Conservation (phyloP, 2,888 invertebrate species). For the Ophraella communa region DNA sequence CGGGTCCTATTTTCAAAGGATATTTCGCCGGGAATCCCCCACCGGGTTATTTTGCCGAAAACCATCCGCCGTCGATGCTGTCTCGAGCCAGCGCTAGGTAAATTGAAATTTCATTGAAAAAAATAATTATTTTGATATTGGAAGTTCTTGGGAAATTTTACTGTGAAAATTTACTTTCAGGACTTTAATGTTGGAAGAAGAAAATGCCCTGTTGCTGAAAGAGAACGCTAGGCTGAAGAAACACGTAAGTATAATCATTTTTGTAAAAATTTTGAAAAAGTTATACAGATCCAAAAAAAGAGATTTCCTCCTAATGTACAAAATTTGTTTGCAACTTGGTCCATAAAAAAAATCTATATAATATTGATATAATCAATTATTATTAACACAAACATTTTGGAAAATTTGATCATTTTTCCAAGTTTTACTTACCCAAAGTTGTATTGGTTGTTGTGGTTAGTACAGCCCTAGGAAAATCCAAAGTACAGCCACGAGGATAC, state of each 20-base stretch:
- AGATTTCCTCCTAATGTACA: no score
- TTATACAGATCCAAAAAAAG: no score
- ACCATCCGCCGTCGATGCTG: constrained; percentile 54
- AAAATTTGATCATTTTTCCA: no score
- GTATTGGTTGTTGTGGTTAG: no score
- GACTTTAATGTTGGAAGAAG: constrained; percentile 68
- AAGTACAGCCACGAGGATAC: no score
- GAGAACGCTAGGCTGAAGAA: constrained; percentile 74
- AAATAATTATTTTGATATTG: neutral
- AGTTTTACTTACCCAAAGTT: no score
- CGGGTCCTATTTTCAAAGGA: constrained; percentile 52
- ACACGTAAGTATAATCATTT: constrained; percentile 60
- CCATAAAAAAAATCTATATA: no score
- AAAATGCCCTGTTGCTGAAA: constrained; percentile 70
- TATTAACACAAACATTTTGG: no score
- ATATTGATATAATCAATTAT: no score
- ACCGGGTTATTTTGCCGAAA: constrained; percentile 51
- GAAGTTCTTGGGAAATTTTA: neutral
- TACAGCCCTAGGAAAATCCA: no score
- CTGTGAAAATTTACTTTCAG: constrained; percentile 44
- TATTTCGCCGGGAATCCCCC: constrained; percentile 57
- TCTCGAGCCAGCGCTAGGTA: constrained; percentile 54
- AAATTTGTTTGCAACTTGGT: no score
- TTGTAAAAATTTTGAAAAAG: no score
- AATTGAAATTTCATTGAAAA: neutral